A percentile compares a stretch with the other conserved stretches of the same genome.
phyloP scores from a whole-genome alignment of 1,140 invertebrate genomes.

The Calliphora vicina region DNA sequence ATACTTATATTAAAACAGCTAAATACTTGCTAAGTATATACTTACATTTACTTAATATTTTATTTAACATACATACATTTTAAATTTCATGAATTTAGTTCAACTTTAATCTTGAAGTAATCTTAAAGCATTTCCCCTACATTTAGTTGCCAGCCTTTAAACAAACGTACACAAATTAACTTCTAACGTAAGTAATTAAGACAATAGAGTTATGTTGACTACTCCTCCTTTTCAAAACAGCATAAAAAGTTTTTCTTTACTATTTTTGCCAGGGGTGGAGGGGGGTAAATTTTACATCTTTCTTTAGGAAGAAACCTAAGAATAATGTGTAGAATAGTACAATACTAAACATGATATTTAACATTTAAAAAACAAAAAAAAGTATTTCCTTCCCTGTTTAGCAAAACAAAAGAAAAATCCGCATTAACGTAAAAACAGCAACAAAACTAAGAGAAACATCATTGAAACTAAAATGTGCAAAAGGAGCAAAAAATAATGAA shows the following conservation, averaged over 20 bases:
- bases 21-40: too few species aligned
- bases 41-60: too few species aligned
- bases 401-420: neutral
- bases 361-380: neutral
- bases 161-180: neutral
- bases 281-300: neutral
- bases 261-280: too few species aligned
- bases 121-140: neutral
- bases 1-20: too few species aligned
- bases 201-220: conserved; percentile 9
- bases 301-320: neutral
- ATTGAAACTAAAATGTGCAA: neutral
- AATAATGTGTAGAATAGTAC: neutral
- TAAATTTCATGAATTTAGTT: neutral
- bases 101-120: neutral
- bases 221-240: neutral
- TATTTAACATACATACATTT: too few species aligned
- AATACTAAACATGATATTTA: neutral
- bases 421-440: neutral
- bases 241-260: neutral
- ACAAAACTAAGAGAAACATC: neutral
- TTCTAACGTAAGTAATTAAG: conserved; percentile 10
- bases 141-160: neutral
- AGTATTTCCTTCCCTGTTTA: neutral
- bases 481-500: too few species aligned